Percentiles rank a stretch among this genome's conserved stretches.
phyloP scores from a whole-genome alignment of 1,140 invertebrate genomes.

The Melitaea cinxia region DNA sequence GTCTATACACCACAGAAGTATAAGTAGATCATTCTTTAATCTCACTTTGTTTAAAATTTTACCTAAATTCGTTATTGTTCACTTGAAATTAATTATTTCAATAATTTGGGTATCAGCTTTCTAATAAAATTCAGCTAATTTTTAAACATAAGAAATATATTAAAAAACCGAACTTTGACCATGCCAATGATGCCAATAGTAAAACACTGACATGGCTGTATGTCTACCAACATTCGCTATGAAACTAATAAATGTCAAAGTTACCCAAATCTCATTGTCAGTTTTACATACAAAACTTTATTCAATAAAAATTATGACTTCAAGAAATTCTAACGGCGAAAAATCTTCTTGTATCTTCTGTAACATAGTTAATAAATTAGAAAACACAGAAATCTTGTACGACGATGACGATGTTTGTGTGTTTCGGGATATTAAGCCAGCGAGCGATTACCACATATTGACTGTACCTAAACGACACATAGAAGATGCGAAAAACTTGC shows the following conservation, averaged over 20 bases:
- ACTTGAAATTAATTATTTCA: too few relatives aligned
- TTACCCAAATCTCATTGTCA: conserved; percentile 14
- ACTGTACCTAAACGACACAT: conserved; percentile 91
- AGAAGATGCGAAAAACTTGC: conserved; percentile 86
- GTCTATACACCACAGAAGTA: too few relatives aligned
- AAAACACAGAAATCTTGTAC: conserved; percentile 82
- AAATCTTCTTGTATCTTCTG: conserved; percentile 86
- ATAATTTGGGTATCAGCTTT: too few relatives aligned
- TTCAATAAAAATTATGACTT: conserved; percentile 28
- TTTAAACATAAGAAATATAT: background rate
- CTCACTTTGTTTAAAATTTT: too few relatives aligned
- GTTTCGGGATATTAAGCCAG: conserved; percentile 93
- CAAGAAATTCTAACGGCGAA: conserved; percentile 4
- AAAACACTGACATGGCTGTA: conserved; percentile 24
- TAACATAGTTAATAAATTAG: conserved; percentile 84
- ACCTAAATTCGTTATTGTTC: too few relatives aligned
- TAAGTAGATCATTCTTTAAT: too few relatives aligned
- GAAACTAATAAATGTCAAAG: conserved; percentile 6
- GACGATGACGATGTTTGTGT: conserved; percentile 90
- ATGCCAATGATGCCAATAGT: background rate
- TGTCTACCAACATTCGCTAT: conserved; percentile 8
- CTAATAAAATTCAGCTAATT: too few relatives aligned
- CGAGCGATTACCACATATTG: conserved; percentile 90
- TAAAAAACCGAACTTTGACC: conserved; percentile 8
- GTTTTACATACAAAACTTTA: conserved; percentile 9